A percentile compares a stretch with the other conserved stretches of the same genome.
These are phyloP conservation scores for Panagrolaimus sp. DNA, from an alignment of 1,140 invertebrate genomes.

Conservation along the genomic window DNA sequence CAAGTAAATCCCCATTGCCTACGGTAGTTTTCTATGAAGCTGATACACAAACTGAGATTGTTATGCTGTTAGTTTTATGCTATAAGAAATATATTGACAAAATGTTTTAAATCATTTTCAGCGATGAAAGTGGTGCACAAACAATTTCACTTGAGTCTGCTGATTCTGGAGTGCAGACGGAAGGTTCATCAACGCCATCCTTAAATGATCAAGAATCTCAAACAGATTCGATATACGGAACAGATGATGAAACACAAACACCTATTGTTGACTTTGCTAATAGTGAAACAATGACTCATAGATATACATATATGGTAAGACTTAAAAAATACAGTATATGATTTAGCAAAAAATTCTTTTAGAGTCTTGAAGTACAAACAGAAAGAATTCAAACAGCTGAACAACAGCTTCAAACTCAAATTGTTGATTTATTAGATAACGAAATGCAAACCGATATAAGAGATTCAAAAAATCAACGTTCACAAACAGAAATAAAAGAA, in stretches of 20 bases:
- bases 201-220: slow-evolving; percentile 13
- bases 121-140: slow-evolving; percentile 50
- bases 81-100: neutral
- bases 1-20: slow-evolving; percentile 5
- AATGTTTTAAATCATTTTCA: slow-evolving; percentile 22
- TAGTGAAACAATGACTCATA: slow-evolving; percentile 24
- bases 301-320: slow-evolving; percentile 12
- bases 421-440: slow-evolving; percentile 43
- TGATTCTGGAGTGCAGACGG: slow-evolving; percentile 33
- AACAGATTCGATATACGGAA: slow-evolving; percentile 19
- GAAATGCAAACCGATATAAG: slow-evolving; percentile 49
- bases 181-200: neutral
- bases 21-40: slow-evolving; percentile 39
- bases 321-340: neutral
- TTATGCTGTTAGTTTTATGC: slow-evolving; percentile 34
- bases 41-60: slow-evolving; percentile 46
- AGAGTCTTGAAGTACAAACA: slow-evolving; percentile 27
- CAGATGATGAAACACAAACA: slow-evolving; percentile 26
- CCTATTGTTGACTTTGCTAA: slow-evolving; percentile 19
- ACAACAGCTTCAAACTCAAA: slow-evolving; percentile 48
- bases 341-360: neutral
- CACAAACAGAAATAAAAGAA: slow-evolving; percentile 38
- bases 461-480: slow-evolving; percentile 47
- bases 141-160: slow-evolving; percentile 33
- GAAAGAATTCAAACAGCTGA: slow-evolving; percentile 28